Evolutionary conservation across 2,888 invertebrate species (phyloP).

Genomic region (Panopea generosa): DNA sequence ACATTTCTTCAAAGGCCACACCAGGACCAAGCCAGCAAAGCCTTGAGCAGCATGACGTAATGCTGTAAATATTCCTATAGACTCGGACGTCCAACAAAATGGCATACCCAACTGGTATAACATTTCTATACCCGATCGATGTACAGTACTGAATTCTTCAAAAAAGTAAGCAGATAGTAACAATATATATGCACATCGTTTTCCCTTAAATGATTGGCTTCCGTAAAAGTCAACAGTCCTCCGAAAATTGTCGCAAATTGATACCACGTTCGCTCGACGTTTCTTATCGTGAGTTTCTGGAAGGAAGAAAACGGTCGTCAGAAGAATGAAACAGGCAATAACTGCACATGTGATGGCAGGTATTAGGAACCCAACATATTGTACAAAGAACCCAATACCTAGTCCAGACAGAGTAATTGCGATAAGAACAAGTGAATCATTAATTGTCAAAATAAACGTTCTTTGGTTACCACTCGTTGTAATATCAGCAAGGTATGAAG

Average conservation of each 20-base stretch:
- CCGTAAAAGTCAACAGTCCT: conserved; percentile 31
- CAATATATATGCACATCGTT: conserved; percentile 31
- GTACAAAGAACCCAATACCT: conserved; percentile 44
- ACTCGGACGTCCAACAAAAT: conserved; percentile 59
- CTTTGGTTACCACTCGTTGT: conserved; percentile 37
- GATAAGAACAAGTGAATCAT: conserved; percentile 28
- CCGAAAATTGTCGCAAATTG: conserved; percentile 1
- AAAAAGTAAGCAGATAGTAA: conserved; percentile 32
- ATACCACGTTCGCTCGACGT: conserved; percentile 8
- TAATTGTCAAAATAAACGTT: conserved; percentile 37
- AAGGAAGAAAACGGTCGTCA: conserved; percentile 13
- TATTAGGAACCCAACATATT: conserved; percentile 21
- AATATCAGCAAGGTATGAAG: conserved; percentile 56
- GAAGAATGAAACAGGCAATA: not conserved
- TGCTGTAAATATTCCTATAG: conserved; percentile 49
- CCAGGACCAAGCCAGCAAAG: conserved; percentile 24
- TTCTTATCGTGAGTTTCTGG: conserved; percentile 33
- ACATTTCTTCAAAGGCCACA: conserved; percentile 42
- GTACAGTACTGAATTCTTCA: conserved; percentile 3
- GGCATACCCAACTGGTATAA: conserved; percentile 58
- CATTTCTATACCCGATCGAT: conserved; percentile 31
- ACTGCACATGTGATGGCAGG: conserved; percentile 12
- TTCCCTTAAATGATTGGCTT: conserved; percentile 9
- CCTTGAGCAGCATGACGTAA: conserved; percentile 39
- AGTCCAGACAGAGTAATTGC: conserved; percentile 36